Base-by-base conservation (phyloP, 2,888 invertebrate species). In the Formica aserva region DNA sequence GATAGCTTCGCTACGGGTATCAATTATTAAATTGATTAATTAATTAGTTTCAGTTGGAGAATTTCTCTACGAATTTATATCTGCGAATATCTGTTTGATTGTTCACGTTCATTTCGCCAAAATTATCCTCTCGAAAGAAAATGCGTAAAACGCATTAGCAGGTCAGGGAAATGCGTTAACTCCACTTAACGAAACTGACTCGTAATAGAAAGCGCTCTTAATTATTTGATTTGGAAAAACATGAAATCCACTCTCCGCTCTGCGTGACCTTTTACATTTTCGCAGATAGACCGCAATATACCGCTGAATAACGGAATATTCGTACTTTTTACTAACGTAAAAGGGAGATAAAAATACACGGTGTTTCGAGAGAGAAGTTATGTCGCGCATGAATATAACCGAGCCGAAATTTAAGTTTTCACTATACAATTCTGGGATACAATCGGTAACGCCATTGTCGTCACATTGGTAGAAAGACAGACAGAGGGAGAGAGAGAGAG, bases 221-320 rank as follows among this genome's bases (percentile, higher is more conserved):
- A 67, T 77, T 29, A 67, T 29, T 67, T 57, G 9, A 52, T 52
- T 52, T n/a, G n/a, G n/a, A n/a, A n/a, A 77, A 57, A 41, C 9
- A 9, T n/a, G n/a, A 52, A n/a, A 41, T 41, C 13, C 22, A n/a
- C 45, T 32, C 38, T 60, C 18, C 41, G n/a, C 41, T 13, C 22
- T 11, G 18, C n/a, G 52, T 57, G 71, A 60, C 22, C 57, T 78
- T 45, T 69, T 18, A 38, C 60, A 57, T 67, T 45, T 60, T 45
- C 15, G 22, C 2, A 26, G n/a, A 18, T 32, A 57, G n/a, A 55
- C 22, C 15, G 57, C 32, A 29, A 38, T n/a, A n/a, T 52, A 52
- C 2, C 52, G 13, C 32, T 55, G 38, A 38, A 67, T 77, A 69
- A 78, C 11, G 32, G 32, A 3, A 22, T 6, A 62, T 71, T 78